phyloP scores from a whole-genome alignment of 2,113 vertebrate genomes.

The Lipotes vexillifer region DNA sequence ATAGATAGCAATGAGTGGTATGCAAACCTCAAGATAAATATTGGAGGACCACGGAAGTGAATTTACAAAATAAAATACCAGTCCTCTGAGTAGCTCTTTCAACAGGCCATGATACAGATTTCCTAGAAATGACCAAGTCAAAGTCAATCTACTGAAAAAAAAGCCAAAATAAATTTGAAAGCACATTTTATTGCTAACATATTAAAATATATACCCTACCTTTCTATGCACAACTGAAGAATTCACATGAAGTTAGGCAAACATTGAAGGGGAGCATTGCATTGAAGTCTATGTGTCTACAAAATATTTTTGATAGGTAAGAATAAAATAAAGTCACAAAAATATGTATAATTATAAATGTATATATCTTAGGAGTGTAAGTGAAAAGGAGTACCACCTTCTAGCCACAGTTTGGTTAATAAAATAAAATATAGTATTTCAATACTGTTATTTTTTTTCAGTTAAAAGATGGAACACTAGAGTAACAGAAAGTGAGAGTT shows the following conservation, averaged over 20 bases:
- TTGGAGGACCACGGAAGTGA: not conserved
- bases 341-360: not conserved
- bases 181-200: not conserved
- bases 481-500: not conserved
- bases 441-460: not conserved
- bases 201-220: not conserved
- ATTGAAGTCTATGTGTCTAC: not conserved
- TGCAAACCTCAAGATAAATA: conserved; percentile 65
- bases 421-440: not conserved
- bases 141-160: not conserved
- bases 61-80: conserved; percentile 41
- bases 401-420: not conserved
- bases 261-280: not conserved
- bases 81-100: conserved; percentile 43
- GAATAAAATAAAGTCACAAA: not conserved
- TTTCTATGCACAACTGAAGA: not conserved
- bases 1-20: conserved; percentile 18
- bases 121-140: conserved; percentile 22
- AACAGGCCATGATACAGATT: not conserved
- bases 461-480: not conserved
- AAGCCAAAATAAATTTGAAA: not conserved
- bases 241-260: not conserved
- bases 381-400: not conserved
- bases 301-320: not conserved
- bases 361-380: not conserved